Evolutionary conservation across 2,888 invertebrate species (phyloP).

Genomic region (Blastobasis lacticolella): DNA sequence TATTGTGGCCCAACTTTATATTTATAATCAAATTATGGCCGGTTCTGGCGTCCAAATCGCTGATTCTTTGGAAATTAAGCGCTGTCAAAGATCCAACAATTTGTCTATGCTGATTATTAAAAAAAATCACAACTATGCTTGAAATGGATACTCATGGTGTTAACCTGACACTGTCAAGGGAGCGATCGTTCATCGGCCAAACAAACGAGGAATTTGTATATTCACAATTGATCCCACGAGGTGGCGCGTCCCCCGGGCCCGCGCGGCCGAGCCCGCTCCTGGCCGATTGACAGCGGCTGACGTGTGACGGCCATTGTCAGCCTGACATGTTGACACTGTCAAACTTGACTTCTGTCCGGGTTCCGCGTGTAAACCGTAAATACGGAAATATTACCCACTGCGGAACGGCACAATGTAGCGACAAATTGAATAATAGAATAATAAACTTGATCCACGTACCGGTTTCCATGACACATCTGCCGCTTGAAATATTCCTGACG

Average conservation of each 20-base stretch:
- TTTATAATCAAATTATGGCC: too few relatives aligned
- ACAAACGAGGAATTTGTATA: constrained; percentile 43
- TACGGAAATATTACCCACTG: constrained; percentile 61
- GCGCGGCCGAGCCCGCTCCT: constrained; percentile 48
- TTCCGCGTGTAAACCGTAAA: constrained; percentile 63
- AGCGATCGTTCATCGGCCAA: constrained; percentile 50
- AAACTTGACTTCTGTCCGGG: constrained; percentile 70
- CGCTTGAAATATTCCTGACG: constrained; percentile 26
- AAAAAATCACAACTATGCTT: not conserved
- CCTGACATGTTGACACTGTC: constrained; percentile 70
- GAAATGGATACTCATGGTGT: constrained; percentile 2
- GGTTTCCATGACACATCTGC: constrained; percentile 44
- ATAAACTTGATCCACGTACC: constrained; percentile 41
- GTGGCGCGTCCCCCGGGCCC: constrained; percentile 31
- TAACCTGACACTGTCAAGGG: constrained; percentile 30
- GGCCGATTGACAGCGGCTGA: constrained; percentile 63
- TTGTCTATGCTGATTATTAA: too few relatives aligned
- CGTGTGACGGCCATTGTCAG: constrained; percentile 67
- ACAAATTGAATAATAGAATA: constrained; percentile 73
- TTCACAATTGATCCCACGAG: constrained; percentile 42
- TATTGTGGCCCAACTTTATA: too few relatives aligned
- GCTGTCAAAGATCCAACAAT: too few relatives aligned
- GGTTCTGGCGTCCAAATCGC: too few relatives aligned
- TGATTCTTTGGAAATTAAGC: too few relatives aligned
- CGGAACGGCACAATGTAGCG: constrained; percentile 48